phyloP scores from a whole-genome alignment of 2,113 vertebrate genomes.

The Pseudonaja textilis region DNA sequence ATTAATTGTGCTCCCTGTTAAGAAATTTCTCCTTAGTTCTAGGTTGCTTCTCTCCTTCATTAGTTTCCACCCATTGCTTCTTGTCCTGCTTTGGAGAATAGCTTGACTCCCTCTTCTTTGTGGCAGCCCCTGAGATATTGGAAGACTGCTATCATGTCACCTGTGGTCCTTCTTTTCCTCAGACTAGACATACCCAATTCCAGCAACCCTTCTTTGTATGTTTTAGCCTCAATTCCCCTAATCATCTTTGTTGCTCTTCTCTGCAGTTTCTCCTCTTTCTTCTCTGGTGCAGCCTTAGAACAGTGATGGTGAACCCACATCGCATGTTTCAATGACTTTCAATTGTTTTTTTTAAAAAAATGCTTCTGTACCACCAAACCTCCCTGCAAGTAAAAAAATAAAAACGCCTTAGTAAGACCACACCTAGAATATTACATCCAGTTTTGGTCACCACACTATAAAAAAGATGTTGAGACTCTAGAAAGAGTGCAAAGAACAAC shows the following conservation, averaged over 20 bases:
- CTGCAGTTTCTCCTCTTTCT: background rate
- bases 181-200: background rate
- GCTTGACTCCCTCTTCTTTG: background rate
- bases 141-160: background rate
- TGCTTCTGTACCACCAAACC: background rate
- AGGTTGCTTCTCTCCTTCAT: too few relatives aligned
- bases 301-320: background rate
- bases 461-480: too few relatives aligned
- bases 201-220: background rate
- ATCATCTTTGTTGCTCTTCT: background rate
- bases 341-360: background rate
- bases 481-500: too few relatives aligned
- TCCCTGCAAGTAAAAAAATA: background rate
- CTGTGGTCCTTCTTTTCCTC: rapidly evolving
- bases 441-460: too few relatives aligned
- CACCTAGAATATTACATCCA: too few relatives aligned
- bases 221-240: background rate
- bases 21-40: too few relatives aligned
- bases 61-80: too few relatives aligned
- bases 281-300: background rate
- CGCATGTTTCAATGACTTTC: background rate
- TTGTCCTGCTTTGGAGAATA: background rate
- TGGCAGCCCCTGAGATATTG: background rate
- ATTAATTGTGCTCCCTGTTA: too few relatives aligned
- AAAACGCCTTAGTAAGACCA: too few relatives aligned